Conservation (phyloP, 2,888 invertebrate species). For the Iphiclides podalirius region DNA sequence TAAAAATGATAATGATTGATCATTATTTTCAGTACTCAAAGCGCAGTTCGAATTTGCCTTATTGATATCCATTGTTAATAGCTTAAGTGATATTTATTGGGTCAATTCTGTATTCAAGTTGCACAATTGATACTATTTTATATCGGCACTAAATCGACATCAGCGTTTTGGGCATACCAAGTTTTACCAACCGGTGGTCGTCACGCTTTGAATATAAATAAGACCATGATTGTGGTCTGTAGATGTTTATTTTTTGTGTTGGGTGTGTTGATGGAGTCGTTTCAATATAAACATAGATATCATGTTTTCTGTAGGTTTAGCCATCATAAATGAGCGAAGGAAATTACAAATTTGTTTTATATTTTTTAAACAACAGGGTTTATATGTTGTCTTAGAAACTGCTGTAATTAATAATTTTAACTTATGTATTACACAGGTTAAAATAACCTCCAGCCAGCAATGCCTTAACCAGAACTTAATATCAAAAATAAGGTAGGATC, state of each 20-base stretch:
- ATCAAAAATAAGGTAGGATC: too few relatives aligned
- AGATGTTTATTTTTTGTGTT: slow-evolving; percentile 29
- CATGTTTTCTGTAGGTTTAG: neutral
- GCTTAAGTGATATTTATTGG: slow-evolving; percentile 24
- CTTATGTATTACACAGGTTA: too few relatives aligned
- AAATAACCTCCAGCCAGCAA: too few relatives aligned
- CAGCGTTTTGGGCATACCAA: slow-evolving; percentile 59
- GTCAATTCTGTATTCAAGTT: slow-evolving; percentile 39
- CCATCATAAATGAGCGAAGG: neutral
- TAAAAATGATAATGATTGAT: too few relatives aligned
- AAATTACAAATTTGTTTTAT: too few relatives aligned
- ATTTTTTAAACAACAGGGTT: too few relatives aligned
- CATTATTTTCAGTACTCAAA: too few relatives aligned
- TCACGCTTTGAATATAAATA: slow-evolving; percentile 26
- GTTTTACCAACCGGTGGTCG: slow-evolving; percentile 46
- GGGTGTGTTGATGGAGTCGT: neutral
- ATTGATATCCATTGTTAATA: slow-evolving; percentile 1
- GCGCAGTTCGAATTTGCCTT: too few relatives aligned
- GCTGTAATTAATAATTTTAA: too few relatives aligned
- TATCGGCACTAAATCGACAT: slow-evolving; percentile 70
- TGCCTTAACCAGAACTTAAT: too few relatives aligned
- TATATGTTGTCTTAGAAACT: too few relatives aligned
- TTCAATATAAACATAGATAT: neutral
- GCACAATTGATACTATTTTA: slow-evolving; percentile 66
- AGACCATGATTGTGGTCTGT: slow-evolving; percentile 36